Evolutionary conservation across 2,888 invertebrate species (phyloP).

Genomic region (Myopa tessellatipennis): DNA sequence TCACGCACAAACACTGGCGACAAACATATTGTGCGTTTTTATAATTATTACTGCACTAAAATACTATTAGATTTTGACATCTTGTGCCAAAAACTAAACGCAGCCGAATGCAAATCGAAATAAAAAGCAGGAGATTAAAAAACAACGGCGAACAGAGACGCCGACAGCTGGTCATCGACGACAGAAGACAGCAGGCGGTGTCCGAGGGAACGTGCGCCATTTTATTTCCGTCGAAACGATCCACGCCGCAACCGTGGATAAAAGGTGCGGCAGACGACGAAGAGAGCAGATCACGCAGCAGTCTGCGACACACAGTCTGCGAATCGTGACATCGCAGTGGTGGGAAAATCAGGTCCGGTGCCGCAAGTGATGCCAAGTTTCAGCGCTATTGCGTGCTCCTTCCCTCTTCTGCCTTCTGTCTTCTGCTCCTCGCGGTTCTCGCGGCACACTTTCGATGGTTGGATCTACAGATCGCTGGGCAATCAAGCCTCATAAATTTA

Average conservation of each 20-base stretch:
- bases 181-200: conserved; percentile 9
- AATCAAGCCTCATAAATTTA: conserved; percentile 11
- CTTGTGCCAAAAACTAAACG: background rate
- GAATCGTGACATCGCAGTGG: conserved; percentile 20
- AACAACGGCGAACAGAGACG: background rate
- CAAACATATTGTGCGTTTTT: background rate
- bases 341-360: background rate
- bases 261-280: background rate
- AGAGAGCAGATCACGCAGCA: background rate
- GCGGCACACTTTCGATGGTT: background rate
- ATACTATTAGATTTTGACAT: background rate
- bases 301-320: conserved; percentile 30
- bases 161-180: conserved; percentile 29
- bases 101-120: background rate
- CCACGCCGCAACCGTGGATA: background rate
- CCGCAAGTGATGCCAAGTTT: conserved; percentile 18
- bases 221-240: conserved; percentile 10
- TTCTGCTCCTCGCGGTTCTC: background rate
- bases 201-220: conserved; percentile 9
- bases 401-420: background rate
- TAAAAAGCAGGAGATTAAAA: background rate
- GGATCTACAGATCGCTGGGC: background rate
- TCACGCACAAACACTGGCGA: conserved; percentile 5
- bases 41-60: conserved; percentile 19
- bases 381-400: background rate